Base-by-base conservation (phyloP, 1,140 invertebrate species). In the Camponotus vicinus region DNA sequence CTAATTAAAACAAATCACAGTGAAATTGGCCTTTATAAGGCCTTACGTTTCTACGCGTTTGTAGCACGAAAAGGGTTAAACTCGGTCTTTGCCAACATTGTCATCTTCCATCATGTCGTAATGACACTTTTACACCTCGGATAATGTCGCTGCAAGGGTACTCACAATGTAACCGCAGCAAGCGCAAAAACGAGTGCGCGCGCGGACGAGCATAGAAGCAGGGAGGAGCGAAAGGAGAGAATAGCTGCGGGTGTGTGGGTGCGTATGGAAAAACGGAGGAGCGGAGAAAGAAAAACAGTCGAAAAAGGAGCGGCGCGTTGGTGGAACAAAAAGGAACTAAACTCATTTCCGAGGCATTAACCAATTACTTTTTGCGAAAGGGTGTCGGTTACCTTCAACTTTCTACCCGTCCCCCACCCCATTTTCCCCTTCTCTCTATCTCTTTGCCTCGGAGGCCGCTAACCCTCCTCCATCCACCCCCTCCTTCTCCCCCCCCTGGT, bases 301-400 rank as follows among this genome's bases (percentile, higher is more conserved):
- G 89, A 90, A 92, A 92, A 92, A 93, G 88, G 88, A 89, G 88
- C 89, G 90, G 76, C 89, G 91, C 90, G 88, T 89, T 88, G 90
- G 88, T 71, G 79, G 88, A 85, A 88, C 87, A 91, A 94, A 95
- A 95, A 92, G 91, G 92, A 95, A 94, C 93, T 95, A 94, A 95
- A 95, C 94, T 95, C 94, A 94, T 94, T 94, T 95, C 93, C 94
- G 92, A 93, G 93, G 93, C 93, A 95, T 95, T 95, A 95, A 94
- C 93, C 94, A 95, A 95, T 95, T 94, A 94, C 93, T 94, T 94
- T 94, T 95, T 94, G 93, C 92, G 92, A 93, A 93, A 94, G 92
- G 91, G 92, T 93, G 93, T 94, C 93, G 92, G 93, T 94, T 94
- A 93, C 93, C 92, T 93, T 93, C 92, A 89, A 89, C 90, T 90